phyloP scores from a whole-genome alignment of 2,797 vertebrate species.

The Parauchenoglanis ngamensis region DNA sequence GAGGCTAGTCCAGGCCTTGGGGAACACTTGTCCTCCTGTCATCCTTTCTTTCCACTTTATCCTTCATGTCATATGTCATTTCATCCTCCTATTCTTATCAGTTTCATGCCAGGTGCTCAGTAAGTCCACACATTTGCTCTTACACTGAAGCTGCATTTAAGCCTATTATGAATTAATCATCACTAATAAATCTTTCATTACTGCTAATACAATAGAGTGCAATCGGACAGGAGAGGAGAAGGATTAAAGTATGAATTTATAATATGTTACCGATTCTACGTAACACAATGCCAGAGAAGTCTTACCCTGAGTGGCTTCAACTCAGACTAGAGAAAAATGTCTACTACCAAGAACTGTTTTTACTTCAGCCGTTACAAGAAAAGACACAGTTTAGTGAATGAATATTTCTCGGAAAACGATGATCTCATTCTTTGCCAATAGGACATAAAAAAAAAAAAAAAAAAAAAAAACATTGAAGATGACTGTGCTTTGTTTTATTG shows the following conservation, averaged over 20 bases:
- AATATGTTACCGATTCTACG: constrained; percentile 27
- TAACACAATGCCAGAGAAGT: neutral
- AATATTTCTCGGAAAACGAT: neutral
- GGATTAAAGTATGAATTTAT: constrained; percentile 55
- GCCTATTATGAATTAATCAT: constrained; percentile 63
- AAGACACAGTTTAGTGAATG: neutral
- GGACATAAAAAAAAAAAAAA: neutral
- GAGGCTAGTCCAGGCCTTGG: constrained; percentile 59
- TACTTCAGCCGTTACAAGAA: neutral
- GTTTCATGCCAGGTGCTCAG: constrained; percentile 34
- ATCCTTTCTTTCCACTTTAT: constrained; percentile 46
- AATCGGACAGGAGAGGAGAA: constrained; percentile 45
- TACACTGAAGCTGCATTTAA: constrained; percentile 62
- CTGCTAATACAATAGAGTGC: constrained; percentile 55
- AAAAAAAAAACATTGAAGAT: neutral
- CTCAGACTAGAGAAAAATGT: neutral
- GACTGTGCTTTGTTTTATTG: neutral
- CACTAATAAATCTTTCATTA: constrained; percentile 68
- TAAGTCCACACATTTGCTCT: neutral
- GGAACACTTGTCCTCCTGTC: constrained; percentile 41
- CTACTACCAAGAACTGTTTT: neutral
- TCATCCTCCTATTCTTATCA: constrained; percentile 4
- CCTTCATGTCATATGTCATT: constrained; percentile 35
- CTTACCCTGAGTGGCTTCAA: neutral
- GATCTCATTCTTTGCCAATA: neutral